A percentile compares a stretch with the other conserved stretches of the same genome.
Evolutionary conservation across 2,113 vertebrate species (phyloP).

Genomic region (Barbus barbus): DNA sequence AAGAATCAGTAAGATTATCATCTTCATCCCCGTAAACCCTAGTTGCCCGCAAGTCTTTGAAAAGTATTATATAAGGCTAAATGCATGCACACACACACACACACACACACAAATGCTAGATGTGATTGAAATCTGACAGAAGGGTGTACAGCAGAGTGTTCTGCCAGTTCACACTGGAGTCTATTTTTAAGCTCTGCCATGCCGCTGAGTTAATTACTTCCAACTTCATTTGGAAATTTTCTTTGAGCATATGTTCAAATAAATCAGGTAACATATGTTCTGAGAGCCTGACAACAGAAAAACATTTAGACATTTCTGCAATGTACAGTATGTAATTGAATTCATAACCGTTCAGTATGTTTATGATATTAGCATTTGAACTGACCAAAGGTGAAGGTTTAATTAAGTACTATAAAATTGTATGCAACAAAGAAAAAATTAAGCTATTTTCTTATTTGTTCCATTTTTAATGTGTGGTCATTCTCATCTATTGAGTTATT

Average conservation of each 20-base stretch:
- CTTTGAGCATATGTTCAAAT: not conserved
- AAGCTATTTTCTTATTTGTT: not conserved
- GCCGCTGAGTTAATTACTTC: not conserved
- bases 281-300: not conserved
- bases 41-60: not conserved
- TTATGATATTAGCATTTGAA: not conserved
- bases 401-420: not conserved
- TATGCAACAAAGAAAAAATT: not conserved
- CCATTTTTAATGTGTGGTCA: not conserved
- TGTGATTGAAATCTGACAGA: slow-evolving; percentile 8
- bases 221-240: not conserved
- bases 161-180: not conserved
- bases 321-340: not conserved
- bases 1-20: not conserved
- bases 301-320: not conserved
- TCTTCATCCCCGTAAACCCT: not conserved
- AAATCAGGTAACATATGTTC: slow-evolving; percentile 28
- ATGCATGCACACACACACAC: too few species aligned
- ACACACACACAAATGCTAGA: not conserved
- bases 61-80: not conserved
- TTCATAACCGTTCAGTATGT: not conserved
- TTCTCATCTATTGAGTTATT: not conserved
- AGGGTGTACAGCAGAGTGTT: not conserved
- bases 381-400: not conserved
- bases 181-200: not conserved